Evolutionary conservation across 2,888 invertebrate genomes (phyloP), one percentile per base, ranked within the genome.

Genomic region (Yponomeuta plumbellus): DNA sequence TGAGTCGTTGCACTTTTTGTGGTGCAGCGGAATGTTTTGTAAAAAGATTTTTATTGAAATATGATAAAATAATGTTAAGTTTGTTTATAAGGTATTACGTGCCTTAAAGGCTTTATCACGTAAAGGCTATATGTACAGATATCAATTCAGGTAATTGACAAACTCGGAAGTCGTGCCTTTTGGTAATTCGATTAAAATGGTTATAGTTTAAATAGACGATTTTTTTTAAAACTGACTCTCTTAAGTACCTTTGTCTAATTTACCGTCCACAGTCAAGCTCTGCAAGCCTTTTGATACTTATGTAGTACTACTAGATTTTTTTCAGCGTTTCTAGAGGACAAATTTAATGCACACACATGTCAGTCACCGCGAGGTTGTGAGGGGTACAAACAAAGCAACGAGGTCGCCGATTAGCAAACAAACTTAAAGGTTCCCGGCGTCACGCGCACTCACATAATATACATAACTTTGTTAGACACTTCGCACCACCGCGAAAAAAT

Each of bases 381-480:
- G 20, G 58, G 3, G 58, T 20, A 20, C 22, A 58, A 58, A 58
- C 58, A 58, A 57, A 61, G 23, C 23, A 23, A 23, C 26, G 61
- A 26, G 61, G 61, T 23, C 26, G 26, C 17, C 11, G 26, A 61
- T 26, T 61, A 61, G 61, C 61, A 61, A 61, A 61, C 26, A 61
- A n/a, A 66, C 66, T 68, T 68, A 69, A 70, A 71, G 74, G 72
- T 71, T 73, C 69, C 70, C 67, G 67, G 61, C 70, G 68, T 71
- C 72, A 73, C 73, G 73, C 59, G 23, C 23, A 26, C 23, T 26
- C 22, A 34, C 61, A 61, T 61, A 61, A 61, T 61, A 61, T 26
- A 22, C 61, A 61, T 61, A 61, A 61, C 6, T 23, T 26, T 61
- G 23, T 61, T 61, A 61, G 23, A 17, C 58, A 21, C 22, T 1